These are phyloP conservation scores for Listrodromus nycthemerus DNA, from an alignment of 2,888 invertebrate species.

Conservation along the genomic window DNA sequence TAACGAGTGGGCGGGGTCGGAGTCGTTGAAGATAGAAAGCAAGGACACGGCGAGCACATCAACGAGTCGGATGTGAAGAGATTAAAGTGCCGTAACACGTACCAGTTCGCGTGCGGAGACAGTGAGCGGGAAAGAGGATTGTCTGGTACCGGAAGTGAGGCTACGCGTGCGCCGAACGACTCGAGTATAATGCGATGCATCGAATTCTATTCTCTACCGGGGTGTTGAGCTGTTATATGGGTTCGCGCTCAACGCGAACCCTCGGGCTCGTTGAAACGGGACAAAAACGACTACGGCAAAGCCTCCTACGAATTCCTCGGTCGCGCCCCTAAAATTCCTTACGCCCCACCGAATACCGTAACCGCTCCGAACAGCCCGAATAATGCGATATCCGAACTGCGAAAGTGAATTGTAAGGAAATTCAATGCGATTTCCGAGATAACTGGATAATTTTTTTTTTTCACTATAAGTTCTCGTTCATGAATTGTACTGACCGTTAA, in stretches of 20 bases:
- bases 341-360: constrained; percentile 12
- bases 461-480: neutral
- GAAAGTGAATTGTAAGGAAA: constrained; percentile 26
- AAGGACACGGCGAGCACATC: constrained; percentile 29
- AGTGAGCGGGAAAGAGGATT: neutral
- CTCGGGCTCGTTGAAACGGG: neutral
- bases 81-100: constrained; percentile 48
- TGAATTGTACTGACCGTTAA: neutral
- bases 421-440: neutral
- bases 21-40: neutral
- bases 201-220: neutral
- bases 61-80: constrained; percentile 13
- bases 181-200: neutral
- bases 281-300: neutral
- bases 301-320: constrained; percentile 22
- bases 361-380: constrained; percentile 3
- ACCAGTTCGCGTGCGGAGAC: constrained; percentile 6
- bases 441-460: neutral
- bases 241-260: neutral
- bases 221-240: neutral
- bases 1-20: neutral
- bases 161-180: neutral
- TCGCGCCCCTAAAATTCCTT: constrained; percentile 31
- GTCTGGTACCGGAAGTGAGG: constrained; percentile 24
- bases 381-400: neutral